Conservation (phyloP, 1,140 invertebrate genomes). For the Drosophila santomea region DNA sequence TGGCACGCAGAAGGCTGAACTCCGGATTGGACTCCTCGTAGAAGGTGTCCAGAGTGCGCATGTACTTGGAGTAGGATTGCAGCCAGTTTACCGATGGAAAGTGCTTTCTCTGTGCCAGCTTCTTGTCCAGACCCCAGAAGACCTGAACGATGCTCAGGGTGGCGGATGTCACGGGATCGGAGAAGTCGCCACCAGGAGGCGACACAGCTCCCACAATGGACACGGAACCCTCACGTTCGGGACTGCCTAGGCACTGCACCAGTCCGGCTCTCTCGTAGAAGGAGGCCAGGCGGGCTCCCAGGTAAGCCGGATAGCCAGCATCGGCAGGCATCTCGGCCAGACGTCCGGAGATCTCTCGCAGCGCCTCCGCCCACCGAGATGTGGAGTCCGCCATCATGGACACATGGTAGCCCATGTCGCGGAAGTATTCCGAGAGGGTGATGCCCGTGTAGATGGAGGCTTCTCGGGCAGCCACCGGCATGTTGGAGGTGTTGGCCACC, state of each 20-base stretch:
- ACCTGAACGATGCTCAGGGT: constrained; percentile 99
- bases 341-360: constrained; percentile 99
- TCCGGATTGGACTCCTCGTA: constrained; percentile 91
- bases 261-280: constrained; percentile 99
- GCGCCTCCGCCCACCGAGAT: constrained; percentile 99
- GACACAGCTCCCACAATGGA: constrained; percentile 99
- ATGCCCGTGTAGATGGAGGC: constrained; percentile 99
- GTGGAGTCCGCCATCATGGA: constrained; percentile 99
- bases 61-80: constrained; percentile 93
- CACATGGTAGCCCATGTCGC: constrained; percentile 99
- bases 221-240: constrained; percentile 98
- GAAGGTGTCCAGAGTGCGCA: constrained; percentile 90
- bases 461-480: constrained; percentile 99
- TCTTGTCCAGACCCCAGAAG: constrained; percentile 99
- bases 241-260: constrained; percentile 99
- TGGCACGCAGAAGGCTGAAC: constrained; percentile 88
- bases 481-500: constrained; percentile 99
- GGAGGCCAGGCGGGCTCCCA: constrained; percentile 98
- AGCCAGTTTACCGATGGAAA: constrained; percentile 99
- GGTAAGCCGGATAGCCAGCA: constrained; percentile 99
- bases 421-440: constrained; percentile 98
- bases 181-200: constrained; percentile 99
- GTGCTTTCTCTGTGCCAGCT: constrained; percentile 99
- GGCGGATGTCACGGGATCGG: constrained; percentile 99
- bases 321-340: constrained; percentile 99